A percentile compares a stretch with the other conserved stretches of the same genome.
These are phyloP conservation scores for Rugalucina vietnamica DNA, from an alignment of 2,888 invertebrate species.

Conservation along the genomic window DNA sequence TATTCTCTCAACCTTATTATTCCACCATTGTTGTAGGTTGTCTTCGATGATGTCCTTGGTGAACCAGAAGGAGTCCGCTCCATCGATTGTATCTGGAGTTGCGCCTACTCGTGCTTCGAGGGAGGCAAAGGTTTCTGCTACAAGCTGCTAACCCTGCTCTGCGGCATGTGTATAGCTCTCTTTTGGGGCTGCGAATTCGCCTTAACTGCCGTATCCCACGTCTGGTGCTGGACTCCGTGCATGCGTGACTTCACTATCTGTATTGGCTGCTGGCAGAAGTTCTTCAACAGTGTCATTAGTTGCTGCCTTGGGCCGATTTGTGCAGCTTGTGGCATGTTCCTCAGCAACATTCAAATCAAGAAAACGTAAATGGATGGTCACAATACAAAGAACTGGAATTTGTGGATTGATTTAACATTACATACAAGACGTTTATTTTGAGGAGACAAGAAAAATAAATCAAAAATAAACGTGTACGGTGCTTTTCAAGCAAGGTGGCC, in stretches of 20 bases:
- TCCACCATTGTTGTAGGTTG: constrained; percentile 65
- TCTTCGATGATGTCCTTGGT: constrained; percentile 74
- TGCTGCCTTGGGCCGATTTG: constrained; percentile 87
- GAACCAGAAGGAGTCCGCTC: constrained; percentile 77
- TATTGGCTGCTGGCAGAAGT: constrained; percentile 72
- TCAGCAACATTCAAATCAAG: constrained; percentile 75
- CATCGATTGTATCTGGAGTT: constrained; percentile 89
- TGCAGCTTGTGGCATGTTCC: constrained; percentile 84
- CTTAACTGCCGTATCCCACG: constrained; percentile 87
- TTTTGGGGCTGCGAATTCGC: constrained; percentile 84
- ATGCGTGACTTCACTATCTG: constrained; percentile 88
- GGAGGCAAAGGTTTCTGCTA: constrained; percentile 89
- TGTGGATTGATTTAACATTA: too few species aligned
- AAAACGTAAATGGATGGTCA: constrained; percentile 62
- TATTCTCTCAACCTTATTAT: too few species aligned
- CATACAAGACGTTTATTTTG: too few species aligned
- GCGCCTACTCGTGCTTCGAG: constrained; percentile 87
- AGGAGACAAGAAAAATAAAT: too few species aligned
- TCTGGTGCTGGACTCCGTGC: constrained; percentile 90
- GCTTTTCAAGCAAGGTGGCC: too few species aligned
- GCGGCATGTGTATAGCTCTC: constrained; percentile 89
- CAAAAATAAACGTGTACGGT: too few species aligned
- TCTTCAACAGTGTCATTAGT: constrained; percentile 86
- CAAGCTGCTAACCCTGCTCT: constrained; percentile 87
- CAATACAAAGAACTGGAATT: too few species aligned